phyloP scores from a whole-genome alignment of 2,797 vertebrate species.

The Lepus townsendii region DNA sequence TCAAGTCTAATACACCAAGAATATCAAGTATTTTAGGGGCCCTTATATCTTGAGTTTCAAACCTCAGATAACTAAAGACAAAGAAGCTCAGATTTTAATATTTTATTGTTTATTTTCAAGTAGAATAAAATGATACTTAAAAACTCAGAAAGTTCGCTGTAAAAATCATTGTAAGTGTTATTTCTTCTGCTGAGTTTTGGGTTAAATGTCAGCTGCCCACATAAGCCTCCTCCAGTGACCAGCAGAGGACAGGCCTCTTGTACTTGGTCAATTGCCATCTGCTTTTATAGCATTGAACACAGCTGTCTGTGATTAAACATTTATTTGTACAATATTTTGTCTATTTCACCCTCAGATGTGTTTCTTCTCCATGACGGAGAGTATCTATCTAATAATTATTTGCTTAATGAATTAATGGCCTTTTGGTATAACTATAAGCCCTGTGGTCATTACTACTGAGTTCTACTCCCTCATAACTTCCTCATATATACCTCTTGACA shows the following conservation, averaged over 20 bases:
- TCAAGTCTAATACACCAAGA: not conserved
- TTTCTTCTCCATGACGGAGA: not conserved
- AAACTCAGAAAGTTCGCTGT: not conserved
- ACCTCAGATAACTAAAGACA: not conserved
- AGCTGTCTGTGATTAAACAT: conserved; percentile 21
- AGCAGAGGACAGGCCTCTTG: rapidly evolving
- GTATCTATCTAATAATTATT: conserved; percentile 34
- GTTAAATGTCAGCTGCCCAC: not conserved
- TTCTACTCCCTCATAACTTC: not conserved
- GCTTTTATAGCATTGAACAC: not conserved
- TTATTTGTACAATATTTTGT: conserved; percentile 30
- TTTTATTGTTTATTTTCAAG: not conserved
- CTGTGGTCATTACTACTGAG: not conserved
- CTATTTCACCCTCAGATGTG: not conserved
- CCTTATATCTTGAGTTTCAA: not conserved
- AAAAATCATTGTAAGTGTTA: not conserved
- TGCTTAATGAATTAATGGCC: conserved; percentile 18
- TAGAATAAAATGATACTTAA: not conserved
- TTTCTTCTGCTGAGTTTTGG: conserved; percentile 11
- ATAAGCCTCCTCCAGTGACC: not conserved
- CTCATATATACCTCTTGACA: not conserved
- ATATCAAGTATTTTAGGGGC: not conserved
- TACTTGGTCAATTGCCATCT: not conserved
- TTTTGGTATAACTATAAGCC: not conserved
- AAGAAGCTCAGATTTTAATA: not conserved